Evolutionary conservation across 2,888 invertebrate genomes (phyloP).

Genomic region (Cheilosia vernalis): DNA sequence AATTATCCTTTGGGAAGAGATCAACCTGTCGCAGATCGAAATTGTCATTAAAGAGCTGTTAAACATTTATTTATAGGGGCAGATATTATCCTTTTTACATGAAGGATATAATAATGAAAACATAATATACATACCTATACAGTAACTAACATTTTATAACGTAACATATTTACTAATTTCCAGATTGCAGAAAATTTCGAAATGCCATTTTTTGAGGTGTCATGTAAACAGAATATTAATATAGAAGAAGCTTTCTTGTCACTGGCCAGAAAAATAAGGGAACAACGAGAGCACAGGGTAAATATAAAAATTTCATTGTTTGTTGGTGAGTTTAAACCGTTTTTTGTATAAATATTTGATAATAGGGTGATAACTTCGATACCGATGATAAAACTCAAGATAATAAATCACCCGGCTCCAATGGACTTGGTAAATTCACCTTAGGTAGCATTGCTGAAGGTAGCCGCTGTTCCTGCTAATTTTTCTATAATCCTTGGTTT

Average conservation of each 20-base stretch:
- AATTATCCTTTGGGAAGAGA: no score
- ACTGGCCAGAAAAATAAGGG: constrained; percentile 91
- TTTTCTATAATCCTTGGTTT: constrained; percentile 50
- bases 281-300: constrained; percentile 90
- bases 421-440: constrained; percentile 82
- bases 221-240: constrained; percentile 93
- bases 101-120: no score
- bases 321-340: neutral
- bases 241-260: constrained; percentile 93
- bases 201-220: constrained; percentile 94
- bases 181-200: constrained; percentile 94
- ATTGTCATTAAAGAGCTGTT: no score
- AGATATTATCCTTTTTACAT: no score
- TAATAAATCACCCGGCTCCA: constrained; percentile 82
- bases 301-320: constrained; percentile 73
- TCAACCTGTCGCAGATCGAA: no score
- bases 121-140: neutral
- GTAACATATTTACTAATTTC: constrained; percentile 67
- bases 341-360: constrained; percentile 20
- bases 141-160: neutral
- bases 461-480: constrained; percentile 83
- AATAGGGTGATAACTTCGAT: constrained; percentile 84
- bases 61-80: no score
- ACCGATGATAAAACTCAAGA: constrained; percentile 83
- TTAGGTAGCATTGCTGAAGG: constrained; percentile 82